Evolutionary conservation across 2,113 vertebrate genomes (phyloP), one percentile per base, ranked within the genome.

Genomic region (Excalfactoria chinensis): DNA sequence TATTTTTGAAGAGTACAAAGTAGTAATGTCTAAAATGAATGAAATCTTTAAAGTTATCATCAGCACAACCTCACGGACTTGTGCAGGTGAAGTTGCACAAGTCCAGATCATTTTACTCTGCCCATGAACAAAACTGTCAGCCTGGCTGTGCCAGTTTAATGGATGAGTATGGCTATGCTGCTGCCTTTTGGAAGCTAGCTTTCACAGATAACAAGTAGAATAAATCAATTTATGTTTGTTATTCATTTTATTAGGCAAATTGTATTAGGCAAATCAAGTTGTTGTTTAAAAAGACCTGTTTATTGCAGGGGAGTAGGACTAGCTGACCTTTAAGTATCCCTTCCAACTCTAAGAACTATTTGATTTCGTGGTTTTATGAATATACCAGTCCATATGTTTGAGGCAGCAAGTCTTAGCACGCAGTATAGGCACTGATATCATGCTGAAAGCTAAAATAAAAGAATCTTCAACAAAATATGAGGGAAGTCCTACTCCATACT

Each of bases 201-300:
- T 82, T 37, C 78, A 43, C 5, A 55, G 55, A 66, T 19, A 88
- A 32, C 41, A 73, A 83, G 32, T n/a, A 81, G 51, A 80, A 84
- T 58, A 91, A 93, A 85, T 85, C 34, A 37, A 6, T 10, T 88
- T 80, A 49, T 87, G 20, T 82, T 35, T 86, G 22, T 55, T 77
- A 46, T 37, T 3, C 0, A 8, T 37, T 37, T 37, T 37, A 37
- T 37, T 37, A 37, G 37, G 37, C 37, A 37, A 37, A 37, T 37
- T 37, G 28, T 82, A 87, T 83, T 70, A 67, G 64, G 81, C 76
- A 92, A 94, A 90, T 44, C 43, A 41, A 77, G 46, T 43, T 85
- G 84, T 72, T 94, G 40, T 74, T 86, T 78, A 58, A 35, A 81
- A 84, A 43, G 30, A 18, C 30, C 17, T 56, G 30, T 32, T 32